Evolutionary conservation across 2,888 invertebrate genomes (phyloP).

Genomic region (Eulithis testata): DNA sequence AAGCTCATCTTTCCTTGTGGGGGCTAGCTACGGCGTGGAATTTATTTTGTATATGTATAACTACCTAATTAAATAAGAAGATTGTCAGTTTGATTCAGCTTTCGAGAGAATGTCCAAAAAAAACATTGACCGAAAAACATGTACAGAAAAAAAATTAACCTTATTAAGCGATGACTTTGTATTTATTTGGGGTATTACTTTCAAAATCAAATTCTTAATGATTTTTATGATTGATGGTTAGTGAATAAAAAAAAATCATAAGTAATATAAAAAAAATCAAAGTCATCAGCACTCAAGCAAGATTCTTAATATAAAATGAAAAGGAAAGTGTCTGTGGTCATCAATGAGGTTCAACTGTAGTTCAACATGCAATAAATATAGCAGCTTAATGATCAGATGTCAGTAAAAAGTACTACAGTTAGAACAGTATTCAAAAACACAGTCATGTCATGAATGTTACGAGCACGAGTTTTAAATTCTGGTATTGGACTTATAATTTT

Average conservation of each 20-base stretch:
- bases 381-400: background rate
- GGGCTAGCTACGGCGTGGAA: too few relatives aligned
- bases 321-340: constrained; percentile 19
- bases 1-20: too few relatives aligned
- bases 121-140: background rate
- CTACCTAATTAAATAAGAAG: background rate
- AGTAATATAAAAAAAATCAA: background rate
- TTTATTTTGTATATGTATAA: too few relatives aligned
- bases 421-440: too few relatives aligned
- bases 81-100: background rate
- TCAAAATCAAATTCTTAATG: too few relatives aligned
- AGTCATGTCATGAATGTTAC: too few relatives aligned
- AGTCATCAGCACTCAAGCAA: constrained; percentile 4
- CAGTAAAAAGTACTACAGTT: too few relatives aligned
- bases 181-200: background rate
- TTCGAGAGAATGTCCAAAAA: background rate
- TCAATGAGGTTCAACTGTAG: constrained; percentile 15
- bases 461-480: too few relatives aligned
- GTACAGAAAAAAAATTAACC: background rate
- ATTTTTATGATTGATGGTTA: background rate
- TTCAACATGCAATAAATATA: background rate
- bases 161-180: background rate
- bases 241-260: too few relatives aligned
- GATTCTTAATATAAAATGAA: constrained; percentile 9
- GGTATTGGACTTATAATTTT: too few relatives aligned